Evolutionary conservation across 1,140 invertebrate genomes (phyloP).

Genomic region (Conopomorpha cramerella): DNA sequence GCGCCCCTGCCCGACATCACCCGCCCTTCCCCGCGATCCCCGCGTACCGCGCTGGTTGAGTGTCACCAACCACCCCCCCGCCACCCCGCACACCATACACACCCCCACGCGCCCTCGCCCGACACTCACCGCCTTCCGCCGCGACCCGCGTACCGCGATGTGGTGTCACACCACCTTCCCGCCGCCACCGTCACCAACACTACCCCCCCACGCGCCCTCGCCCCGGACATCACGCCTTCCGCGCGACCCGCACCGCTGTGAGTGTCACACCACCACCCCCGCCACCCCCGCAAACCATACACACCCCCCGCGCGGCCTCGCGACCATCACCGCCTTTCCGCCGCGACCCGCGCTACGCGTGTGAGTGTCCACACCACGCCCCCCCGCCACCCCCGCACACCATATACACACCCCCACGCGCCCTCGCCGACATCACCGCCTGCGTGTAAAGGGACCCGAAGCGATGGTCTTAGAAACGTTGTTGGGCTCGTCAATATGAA

Average conservation of each 20-base stretch:
- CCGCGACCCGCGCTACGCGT: constrained; percentile 80
- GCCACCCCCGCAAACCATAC: constrained; percentile 90
- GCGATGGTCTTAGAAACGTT: not conserved
- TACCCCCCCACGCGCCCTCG: constrained; percentile 91
- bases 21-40: too few relatives aligned
- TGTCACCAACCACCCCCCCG: not conserved
- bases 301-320: constrained; percentile 89
- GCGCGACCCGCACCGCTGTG: constrained; percentile 77
- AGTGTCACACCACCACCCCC: constrained; percentile 77
- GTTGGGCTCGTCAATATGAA: not conserved
- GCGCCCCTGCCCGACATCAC: too few relatives aligned
- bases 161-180: constrained; percentile 77
- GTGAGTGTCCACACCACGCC: constrained; percentile 70
- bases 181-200: constrained; percentile 87
- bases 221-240: constrained; percentile 89
- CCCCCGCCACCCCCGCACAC: constrained; percentile 91
- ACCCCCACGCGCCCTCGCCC: constrained; percentile 67
- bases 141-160: constrained; percentile 74
- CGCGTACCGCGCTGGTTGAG: too few relatives aligned
- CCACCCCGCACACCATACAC: not conserved
- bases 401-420: constrained; percentile 87
- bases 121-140: constrained; percentile 79
- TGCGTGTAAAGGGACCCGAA: constrained; percentile 25
- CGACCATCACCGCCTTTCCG: constrained; percentile 89
- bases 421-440: constrained; percentile 64